Conservation (phyloP, 2,888 invertebrate species). For the Blastobasis lacticolella region DNA sequence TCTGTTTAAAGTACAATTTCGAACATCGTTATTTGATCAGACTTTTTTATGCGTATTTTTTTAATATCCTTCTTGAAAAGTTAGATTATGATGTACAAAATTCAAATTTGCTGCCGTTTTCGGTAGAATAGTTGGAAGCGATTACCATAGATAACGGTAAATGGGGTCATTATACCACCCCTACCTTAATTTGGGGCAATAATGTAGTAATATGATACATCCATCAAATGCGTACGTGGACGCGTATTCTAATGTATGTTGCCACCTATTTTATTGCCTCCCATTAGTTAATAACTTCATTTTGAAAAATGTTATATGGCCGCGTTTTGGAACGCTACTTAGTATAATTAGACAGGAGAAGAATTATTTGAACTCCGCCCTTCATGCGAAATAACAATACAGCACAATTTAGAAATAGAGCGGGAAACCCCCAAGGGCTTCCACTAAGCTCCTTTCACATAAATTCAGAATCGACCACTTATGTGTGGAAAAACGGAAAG, state of each 20-base stretch:
- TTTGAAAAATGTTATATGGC: slow-evolving; percentile 18
- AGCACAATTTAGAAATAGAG: slow-evolving; percentile 50
- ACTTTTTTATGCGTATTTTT: slow-evolving; percentile 23
- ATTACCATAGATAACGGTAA: slow-evolving; percentile 59
- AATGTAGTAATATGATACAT: slow-evolving; percentile 50
- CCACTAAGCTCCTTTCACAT: slow-evolving; percentile 46
- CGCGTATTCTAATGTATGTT: slow-evolving; percentile 35
- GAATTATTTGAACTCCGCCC: slow-evolving; percentile 37
- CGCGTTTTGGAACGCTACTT: slow-evolving; percentile 22
- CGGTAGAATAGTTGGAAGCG: slow-evolving; percentile 44
- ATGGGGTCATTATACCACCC: slow-evolving; percentile 62
- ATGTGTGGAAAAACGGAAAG: slow-evolving; percentile 35
- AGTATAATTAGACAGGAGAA: slow-evolving; percentile 37
- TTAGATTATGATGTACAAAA: slow-evolving; percentile 67
- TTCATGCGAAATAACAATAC: slow-evolving; percentile 32
- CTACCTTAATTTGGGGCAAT: slow-evolving; percentile 42
- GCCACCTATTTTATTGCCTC: slow-evolving; percentile 50
- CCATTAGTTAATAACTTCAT: slow-evolving; percentile 54
- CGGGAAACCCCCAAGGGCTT: slow-evolving; percentile 42
- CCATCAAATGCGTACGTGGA: slow-evolving; percentile 47
- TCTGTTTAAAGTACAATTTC: slow-evolving; percentile 18
- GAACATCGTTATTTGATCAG: slow-evolving; percentile 10
- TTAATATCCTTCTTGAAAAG: slow-evolving; percentile 26
- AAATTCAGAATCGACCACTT: slow-evolving; percentile 56
- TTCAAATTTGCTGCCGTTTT: slow-evolving; percentile 61